phyloP scores from a whole-genome alignment of 2,797 vertebrate species.

The Fundulus diaphanus region DNA sequence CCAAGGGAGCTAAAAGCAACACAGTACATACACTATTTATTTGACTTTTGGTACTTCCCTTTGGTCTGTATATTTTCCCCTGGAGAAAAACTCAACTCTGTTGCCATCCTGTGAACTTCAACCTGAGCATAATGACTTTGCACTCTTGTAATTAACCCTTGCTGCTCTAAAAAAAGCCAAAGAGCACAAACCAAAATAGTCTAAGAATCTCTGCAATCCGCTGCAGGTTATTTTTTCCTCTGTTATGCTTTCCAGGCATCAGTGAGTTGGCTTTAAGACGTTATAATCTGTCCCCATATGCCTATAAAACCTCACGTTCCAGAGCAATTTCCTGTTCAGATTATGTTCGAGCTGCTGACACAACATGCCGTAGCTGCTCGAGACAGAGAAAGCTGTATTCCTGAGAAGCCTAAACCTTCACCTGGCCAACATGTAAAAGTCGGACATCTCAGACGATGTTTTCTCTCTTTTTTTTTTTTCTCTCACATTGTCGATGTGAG shows the following conservation, averaged over 20 bases:
- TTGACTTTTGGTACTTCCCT: conserved; percentile 30
- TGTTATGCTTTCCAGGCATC: conserved; percentile 67
- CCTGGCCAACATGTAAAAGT: conserved; percentile 27
- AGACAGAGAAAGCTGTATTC: conserved; percentile 17
- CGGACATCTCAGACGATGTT: not conserved
- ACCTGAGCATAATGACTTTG: conserved; percentile 51
- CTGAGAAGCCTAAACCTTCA: not conserved
- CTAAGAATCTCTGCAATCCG: conserved; percentile 54
- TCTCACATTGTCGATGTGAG: not conserved
- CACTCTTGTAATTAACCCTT: conserved; percentile 61
- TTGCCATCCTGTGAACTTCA: conserved; percentile 50
- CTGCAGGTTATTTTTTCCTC: conserved; percentile 62
- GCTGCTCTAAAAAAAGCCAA: conserved; percentile 42
- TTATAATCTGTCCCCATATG: conserved; percentile 71
- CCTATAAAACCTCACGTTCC: conserved; percentile 72
- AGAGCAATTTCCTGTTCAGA: conserved; percentile 77
- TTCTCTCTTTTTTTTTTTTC: no score
- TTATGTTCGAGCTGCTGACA: conserved; percentile 62
- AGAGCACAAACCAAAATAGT: conserved; percentile 52
- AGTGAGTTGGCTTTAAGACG: conserved; percentile 72
- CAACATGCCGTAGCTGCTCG: conserved; percentile 50
- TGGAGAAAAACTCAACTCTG: conserved; percentile 37
- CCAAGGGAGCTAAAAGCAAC: conserved; percentile 36
- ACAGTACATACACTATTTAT: conserved; percentile 35
- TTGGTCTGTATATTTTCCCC: conserved; percentile 39